Percentiles rank a stretch among this genome's conserved stretches.
Evolutionary conservation across 2,797 vertebrate species (phyloP).

Genomic region (Miichthys miiuy): DNA sequence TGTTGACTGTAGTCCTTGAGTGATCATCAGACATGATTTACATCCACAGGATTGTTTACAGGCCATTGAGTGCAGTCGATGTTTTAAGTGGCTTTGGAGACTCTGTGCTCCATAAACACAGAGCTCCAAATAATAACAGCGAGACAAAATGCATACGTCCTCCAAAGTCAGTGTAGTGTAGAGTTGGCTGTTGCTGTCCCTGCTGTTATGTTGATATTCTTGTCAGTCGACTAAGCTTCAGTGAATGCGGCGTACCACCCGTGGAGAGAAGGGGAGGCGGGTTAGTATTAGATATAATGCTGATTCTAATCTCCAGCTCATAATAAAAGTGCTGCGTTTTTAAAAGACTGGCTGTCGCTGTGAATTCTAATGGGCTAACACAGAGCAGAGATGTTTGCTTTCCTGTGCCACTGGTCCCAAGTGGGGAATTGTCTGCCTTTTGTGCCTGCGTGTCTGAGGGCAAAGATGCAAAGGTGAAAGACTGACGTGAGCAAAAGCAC

Average conservation of each 20-base stretch:
- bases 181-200: constrained; percentile 37
- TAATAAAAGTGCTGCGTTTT: constrained; percentile 68
- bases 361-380: constrained; percentile 67
- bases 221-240: constrained; percentile 62
- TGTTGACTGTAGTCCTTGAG: constrained; percentile 46
- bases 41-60: constrained; percentile 62
- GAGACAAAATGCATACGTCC: constrained; percentile 48
- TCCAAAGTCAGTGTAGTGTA: constrained; percentile 22
- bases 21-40: constrained; percentile 60
- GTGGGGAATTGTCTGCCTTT: constrained; percentile 34
- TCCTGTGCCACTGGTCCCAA: constrained; percentile 55
- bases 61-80: constrained; percentile 46
- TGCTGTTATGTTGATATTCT: constrained; percentile 64
- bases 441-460: constrained; percentile 22
- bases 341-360: constrained; percentile 57
- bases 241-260: constrained; percentile 56
- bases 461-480: constrained; percentile 52
- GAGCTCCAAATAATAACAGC: constrained; percentile 61
- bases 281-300: constrained; percentile 68
- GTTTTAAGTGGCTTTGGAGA: constrained; percentile 69
- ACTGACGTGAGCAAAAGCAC: constrained; percentile 31
- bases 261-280: constrained; percentile 43
- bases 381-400: constrained; percentile 62
- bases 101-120: constrained; percentile 57
- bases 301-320: constrained; percentile 72